Percentiles rank a stretch among this genome's conserved stretches.
phyloP scores from a whole-genome alignment of 2,113 vertebrate genomes.

The Sprattus sprattus region DNA sequence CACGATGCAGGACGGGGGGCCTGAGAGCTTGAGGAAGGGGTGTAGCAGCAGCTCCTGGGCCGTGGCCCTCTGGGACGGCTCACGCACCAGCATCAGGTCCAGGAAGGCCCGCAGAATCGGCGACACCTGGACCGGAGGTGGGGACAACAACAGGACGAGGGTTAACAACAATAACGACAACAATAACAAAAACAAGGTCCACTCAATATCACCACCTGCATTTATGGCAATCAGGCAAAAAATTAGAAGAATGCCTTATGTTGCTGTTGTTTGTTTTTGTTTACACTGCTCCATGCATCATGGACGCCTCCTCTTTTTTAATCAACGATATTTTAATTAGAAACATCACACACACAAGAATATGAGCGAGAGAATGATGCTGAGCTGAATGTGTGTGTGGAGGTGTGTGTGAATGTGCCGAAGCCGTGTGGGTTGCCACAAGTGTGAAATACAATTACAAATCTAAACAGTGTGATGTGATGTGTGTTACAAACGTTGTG shows the following conservation, averaged over 20 bases:
- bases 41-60: slow-evolving; percentile 91
- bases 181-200: neutral
- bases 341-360: neutral
- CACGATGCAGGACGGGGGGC: slow-evolving; percentile 92
- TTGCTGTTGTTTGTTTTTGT: neutral
- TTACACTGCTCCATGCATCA: neutral
- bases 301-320: neutral
- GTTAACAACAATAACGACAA: neutral
- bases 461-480: neutral
- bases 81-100: slow-evolving; percentile 94
- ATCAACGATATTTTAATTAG: neutral
- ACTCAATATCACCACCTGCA: neutral
- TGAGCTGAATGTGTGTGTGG: neutral
- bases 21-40: slow-evolving; percentile 90
- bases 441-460: neutral
- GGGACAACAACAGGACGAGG: neutral
- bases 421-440: neutral
- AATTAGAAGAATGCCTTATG: neutral
- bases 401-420: neutral
- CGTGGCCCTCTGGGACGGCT: slow-evolving; percentile 91
- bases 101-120: slow-evolving; percentile 88
- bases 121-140: slow-evolving; percentile 79
- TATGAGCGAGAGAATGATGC: slow-evolving; percentile 21
- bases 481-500: neutral
- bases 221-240: neutral